Percentiles rank a stretch among this genome's conserved stretches.
phyloP scores from a whole-genome alignment of 2,113 vertebrate species.

The Rhinogobius similis region DNA sequence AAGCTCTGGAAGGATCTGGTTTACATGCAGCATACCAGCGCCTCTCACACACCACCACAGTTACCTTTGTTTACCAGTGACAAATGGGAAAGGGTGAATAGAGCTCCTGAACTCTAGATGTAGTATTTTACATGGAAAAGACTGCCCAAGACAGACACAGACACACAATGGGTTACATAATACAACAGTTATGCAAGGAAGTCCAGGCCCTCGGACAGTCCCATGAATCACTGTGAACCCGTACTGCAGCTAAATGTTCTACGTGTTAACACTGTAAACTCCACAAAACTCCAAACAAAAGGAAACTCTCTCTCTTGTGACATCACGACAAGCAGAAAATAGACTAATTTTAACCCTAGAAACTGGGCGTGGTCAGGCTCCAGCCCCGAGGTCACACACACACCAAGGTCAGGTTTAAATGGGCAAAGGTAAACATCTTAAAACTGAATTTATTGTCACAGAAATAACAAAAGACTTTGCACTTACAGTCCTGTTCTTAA shows the following conservation, averaged over 20 bases:
- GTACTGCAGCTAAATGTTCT: constrained; percentile 7
- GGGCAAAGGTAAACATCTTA: background rate
- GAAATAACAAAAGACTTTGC: background rate
- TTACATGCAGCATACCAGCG: constrained; percentile 11
- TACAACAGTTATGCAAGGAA: constrained; percentile 21
- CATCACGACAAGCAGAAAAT: background rate
- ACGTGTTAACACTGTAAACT: constrained; percentile 13
- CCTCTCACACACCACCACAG: background rate
- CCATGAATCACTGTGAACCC: constrained; percentile 17
- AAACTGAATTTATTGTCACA: background rate
- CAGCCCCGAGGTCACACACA: background rate
- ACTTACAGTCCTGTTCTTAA: too few relatives aligned
- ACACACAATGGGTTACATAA: constrained; percentile 20
- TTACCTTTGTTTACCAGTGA: constrained; percentile 1
- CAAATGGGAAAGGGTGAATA: background rate
- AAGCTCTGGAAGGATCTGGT: constrained; percentile 33
- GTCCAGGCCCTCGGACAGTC: constrained; percentile 7
- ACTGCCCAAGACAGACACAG: background rate
- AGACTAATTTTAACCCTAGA: background rate
- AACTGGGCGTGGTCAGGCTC: background rate
- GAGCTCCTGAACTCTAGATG: background rate
- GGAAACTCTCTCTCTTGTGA: background rate
- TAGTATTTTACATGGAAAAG: background rate
- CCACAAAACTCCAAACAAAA: constrained; percentile 16
- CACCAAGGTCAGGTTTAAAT: background rate